These are phyloP conservation scores for Entomobrya multifasciata DNA, from an alignment of 2,888 invertebrate species.

Conservation along the genomic window DNA sequence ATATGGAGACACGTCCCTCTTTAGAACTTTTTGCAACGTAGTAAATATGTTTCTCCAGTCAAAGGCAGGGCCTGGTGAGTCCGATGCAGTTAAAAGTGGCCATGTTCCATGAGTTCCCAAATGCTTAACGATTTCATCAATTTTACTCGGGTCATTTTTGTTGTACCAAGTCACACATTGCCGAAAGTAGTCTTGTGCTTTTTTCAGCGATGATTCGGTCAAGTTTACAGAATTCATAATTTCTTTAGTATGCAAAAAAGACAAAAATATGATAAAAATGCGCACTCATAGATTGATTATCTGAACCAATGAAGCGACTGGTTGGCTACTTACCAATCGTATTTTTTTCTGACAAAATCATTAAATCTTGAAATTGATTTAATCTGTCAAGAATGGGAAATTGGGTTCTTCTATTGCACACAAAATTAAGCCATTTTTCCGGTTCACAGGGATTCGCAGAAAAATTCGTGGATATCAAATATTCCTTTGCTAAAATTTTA, in stretches of 20 bases:
- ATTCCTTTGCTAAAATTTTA: conserved; percentile 53
- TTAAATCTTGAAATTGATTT: conserved; percentile 65
- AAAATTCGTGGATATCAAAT: conserved; percentile 60
- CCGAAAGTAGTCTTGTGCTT: conserved; percentile 61
- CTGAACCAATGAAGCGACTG: too few species aligned
- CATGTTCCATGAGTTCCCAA: conserved; percentile 65
- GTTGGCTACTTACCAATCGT: conserved; percentile 67
- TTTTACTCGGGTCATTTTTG: conserved; percentile 66
- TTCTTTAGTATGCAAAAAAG: conserved; percentile 10
- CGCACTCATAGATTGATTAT: not conserved
- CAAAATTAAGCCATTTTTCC: conserved; percentile 66
- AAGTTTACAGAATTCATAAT: conserved; percentile 59
- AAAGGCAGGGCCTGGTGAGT: conserved; percentile 52
- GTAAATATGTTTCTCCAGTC: conserved; percentile 57
- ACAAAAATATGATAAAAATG: not conserved
- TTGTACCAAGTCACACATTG: conserved; percentile 61
- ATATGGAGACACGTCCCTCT: conserved; percentile 59
- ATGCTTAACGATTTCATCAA: conserved; percentile 65
- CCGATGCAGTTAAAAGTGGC: conserved; percentile 61
- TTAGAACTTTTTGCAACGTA: conserved; percentile 36
- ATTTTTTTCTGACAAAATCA: conserved; percentile 40
- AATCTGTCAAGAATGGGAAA: conserved; percentile 60
- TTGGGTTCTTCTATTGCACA: conserved; percentile 65
- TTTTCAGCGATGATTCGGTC: conserved; percentile 53
- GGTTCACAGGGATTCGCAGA: conserved; percentile 65